A percentile compares a stretch with the other conserved stretches of the same genome.
phyloP scores from a whole-genome alignment of 2,888 invertebrate genomes.

The Halocaridina rubra region DNA sequence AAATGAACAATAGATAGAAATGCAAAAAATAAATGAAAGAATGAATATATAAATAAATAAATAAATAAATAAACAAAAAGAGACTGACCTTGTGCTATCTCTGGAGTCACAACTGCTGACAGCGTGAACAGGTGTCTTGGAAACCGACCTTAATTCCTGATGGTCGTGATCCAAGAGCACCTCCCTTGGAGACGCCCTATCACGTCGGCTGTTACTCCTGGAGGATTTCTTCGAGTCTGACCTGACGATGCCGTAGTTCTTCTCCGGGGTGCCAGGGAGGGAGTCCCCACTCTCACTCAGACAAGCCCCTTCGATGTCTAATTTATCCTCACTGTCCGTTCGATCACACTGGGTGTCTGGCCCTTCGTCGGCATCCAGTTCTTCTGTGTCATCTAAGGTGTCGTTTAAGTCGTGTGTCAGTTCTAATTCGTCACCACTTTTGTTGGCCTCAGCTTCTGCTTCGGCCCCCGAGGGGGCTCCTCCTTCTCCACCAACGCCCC shows the following conservation, averaged over 20 bases:
- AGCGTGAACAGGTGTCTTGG: constrained; percentile 53
- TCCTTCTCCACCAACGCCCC: not conserved
- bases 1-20: no score
- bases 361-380: constrained; percentile 46
- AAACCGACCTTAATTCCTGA: not conserved
- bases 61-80: no score
- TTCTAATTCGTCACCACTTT: constrained; percentile 62
- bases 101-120: constrained; percentile 50
- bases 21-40: no score
- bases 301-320: constrained; percentile 36
- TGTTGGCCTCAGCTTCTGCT: constrained; percentile 52
- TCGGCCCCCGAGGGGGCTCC: not conserved
- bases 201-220: constrained; percentile 23
- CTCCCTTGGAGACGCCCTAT: constrained; percentile 14
- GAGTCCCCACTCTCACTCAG: constrained; percentile 62
- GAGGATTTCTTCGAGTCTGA: constrained; percentile 10
- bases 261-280: constrained; percentile 61
- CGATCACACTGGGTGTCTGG: constrained; percentile 29
- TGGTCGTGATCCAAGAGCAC: constrained; percentile 41
- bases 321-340: constrained; percentile 35
- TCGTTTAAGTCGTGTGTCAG: constrained; percentile 60
- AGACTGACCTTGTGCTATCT: constrained; percentile 39
- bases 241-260: constrained; percentile 58
- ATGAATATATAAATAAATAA: no score
- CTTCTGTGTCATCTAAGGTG: constrained; percentile 52